A percentile compares a stretch with the other conserved stretches of the same genome.
phyloP scores from a whole-genome alignment of 2,888 invertebrate genomes.

The Melipona beecheii region DNA sequence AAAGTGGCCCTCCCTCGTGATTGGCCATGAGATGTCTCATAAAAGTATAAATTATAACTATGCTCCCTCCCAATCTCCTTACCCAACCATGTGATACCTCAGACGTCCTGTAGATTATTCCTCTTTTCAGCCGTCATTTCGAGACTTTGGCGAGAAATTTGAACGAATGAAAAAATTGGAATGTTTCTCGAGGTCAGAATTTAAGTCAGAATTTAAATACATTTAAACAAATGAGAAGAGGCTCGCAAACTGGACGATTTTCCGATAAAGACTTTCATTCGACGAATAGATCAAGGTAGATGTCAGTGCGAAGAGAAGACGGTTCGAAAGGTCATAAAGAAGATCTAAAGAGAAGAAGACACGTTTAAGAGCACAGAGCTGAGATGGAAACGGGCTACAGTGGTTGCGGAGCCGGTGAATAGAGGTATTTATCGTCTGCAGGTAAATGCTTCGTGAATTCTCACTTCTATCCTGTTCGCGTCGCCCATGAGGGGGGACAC shows the following conservation, averaged over 20 bases:
- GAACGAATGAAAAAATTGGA: not conserved
- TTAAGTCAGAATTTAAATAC: no score
- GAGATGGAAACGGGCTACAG: conserved; percentile 74
- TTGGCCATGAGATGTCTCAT: conserved; percentile 77
- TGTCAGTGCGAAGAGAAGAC: conserved; percentile 38
- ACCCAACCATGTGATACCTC: conserved; percentile 52
- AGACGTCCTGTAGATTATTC: not conserved
- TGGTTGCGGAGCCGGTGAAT: conserved; percentile 66
- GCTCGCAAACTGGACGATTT: not conserved
- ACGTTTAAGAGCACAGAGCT: conserved; percentile 69
- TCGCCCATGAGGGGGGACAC: conserved; percentile 20
- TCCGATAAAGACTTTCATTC: conserved; percentile 16
- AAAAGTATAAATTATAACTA: conserved; percentile 80
- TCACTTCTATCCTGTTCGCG: conserved; percentile 61
- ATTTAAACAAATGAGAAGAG: not conserved
- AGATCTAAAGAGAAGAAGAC: conserved; percentile 61
- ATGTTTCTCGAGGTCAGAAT: no score
- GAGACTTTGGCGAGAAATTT: not conserved
- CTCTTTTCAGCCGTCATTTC: not conserved
- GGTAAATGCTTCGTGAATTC: conserved; percentile 75
- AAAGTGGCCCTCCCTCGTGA: conserved; percentile 63
- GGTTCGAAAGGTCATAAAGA: conserved; percentile 75
- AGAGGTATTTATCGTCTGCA: conserved; percentile 73
- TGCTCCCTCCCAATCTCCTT: conserved; percentile 66
- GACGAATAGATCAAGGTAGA: conserved; percentile 51